phyloP scores from a whole-genome alignment of 2,888 invertebrate species.

The Volucella bombylans region DNA sequence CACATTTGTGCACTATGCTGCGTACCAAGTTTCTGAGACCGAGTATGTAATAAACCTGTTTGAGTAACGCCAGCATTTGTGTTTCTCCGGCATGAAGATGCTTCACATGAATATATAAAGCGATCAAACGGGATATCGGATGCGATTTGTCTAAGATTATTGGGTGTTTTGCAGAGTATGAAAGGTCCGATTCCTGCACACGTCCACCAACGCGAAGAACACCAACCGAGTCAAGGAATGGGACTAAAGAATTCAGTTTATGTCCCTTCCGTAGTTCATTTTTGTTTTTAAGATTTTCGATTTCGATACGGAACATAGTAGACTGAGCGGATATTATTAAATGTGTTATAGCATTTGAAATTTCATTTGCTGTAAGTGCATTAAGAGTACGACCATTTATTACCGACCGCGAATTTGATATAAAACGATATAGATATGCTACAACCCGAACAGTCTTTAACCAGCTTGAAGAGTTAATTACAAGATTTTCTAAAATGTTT shows the following conservation, averaged over 20 bases:
- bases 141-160: slow-evolving; percentile 7
- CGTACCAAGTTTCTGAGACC: too few relatives aligned
- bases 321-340: slow-evolving; percentile 24
- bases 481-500: background rate
- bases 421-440: background rate
- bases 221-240: slow-evolving; percentile 18
- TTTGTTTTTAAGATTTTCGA: slow-evolving; percentile 4
- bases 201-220: slow-evolving; percentile 14
- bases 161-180: slow-evolving; percentile 16
- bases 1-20: background rate
- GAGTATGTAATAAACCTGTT: background rate
- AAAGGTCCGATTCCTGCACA: slow-evolving; percentile 28
- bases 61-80: background rate
- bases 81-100: slow-evolving; percentile 1
- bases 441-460: slow-evolving; percentile 1
- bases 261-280: background rate
- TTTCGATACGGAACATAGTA: slow-evolving; percentile 6
- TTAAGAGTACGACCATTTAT: background rate
- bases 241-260: slow-evolving; percentile 9
- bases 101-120: slow-evolving; percentile 5
- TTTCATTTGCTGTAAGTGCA: background rate
- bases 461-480: slow-evolving; percentile 1
- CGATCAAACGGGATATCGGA: slow-evolving; percentile 10
- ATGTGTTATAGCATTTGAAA: background rate
- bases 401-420: background rate